These are phyloP conservation scores for Thelaira solivaga DNA, from an alignment of 2,888 invertebrate genomes.

Conservation along the genomic window DNA sequence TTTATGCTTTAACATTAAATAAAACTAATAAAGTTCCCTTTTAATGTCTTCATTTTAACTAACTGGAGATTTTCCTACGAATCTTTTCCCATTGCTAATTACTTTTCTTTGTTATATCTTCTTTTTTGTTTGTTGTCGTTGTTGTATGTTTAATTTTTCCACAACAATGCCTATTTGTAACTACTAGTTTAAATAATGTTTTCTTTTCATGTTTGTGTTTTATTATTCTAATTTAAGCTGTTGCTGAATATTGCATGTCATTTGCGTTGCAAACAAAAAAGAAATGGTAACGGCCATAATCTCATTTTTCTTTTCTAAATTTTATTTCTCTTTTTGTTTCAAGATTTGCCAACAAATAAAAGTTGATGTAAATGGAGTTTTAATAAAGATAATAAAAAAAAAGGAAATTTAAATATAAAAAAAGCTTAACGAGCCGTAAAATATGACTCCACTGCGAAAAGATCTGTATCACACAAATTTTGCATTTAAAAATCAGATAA, in stretches of 20 bases:
- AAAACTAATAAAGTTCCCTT: constrained; percentile 31
- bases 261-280: constrained; percentile 1
- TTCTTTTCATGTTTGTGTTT: neutral
- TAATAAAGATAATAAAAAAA: neutral
- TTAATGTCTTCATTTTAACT: constrained; percentile 43
- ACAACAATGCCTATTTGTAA: constrained; percentile 32
- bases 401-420: neutral
- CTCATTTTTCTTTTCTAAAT: constrained; percentile 34
- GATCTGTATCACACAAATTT: too few species aligned
- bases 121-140: constrained; percentile 11
- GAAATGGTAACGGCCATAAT: constrained; percentile 30
- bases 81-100: constrained; percentile 43
- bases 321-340: neutral
- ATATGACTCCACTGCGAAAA: too few species aligned
- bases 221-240: constrained; percentile 23
- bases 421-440: neutral
- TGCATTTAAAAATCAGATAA: too few species aligned
- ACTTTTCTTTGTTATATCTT: constrained; percentile 15
- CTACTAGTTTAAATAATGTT: constrained; percentile 28
- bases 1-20: constrained; percentile 30
- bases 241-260: constrained; percentile 47
- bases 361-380: neutral
- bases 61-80: neutral
- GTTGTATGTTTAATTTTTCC: constrained; percentile 29
- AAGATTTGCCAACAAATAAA: neutral